phyloP scores from a whole-genome alignment of 1,140 invertebrate genomes.

The Cydia pomonella region DNA sequence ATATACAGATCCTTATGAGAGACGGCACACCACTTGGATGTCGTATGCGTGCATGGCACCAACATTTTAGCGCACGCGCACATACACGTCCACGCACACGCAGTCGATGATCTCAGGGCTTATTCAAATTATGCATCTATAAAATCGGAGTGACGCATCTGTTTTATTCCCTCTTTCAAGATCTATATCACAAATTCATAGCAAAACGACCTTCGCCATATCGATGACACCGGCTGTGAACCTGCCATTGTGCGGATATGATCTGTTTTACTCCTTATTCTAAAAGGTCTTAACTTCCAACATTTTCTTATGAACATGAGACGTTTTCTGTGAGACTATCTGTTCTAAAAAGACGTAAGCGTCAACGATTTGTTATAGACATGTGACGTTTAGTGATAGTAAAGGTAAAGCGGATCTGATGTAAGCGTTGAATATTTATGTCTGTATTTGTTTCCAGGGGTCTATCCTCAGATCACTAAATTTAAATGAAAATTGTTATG shows the following conservation, averaged over 20 bases:
- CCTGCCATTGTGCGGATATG: constrained; percentile 27
- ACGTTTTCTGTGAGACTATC: neutral
- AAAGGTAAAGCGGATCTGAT: neutral
- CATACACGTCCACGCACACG: no score
- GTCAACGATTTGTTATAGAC: neutral
- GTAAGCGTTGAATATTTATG: neutral
- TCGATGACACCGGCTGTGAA: constrained; percentile 29
- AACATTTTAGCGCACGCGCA: no score
- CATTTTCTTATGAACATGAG: neutral
- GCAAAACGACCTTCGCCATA: constrained; percentile 21
- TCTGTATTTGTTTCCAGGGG: constrained; percentile 2
- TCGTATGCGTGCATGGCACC: no score
- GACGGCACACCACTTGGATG: no score
- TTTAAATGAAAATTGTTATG: neutral
- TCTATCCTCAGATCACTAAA: neutral
- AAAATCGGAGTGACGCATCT: constrained; percentile 14
- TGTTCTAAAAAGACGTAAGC: neutral
- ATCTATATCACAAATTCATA: constrained; percentile 26
- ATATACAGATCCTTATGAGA: no score
- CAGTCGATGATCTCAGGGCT: no score
- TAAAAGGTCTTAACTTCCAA: neutral
- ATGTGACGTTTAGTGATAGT: neutral
- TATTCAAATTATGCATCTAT: no score
- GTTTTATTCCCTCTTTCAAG: neutral
- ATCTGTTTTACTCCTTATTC: neutral